Base-by-base conservation (phyloP, 2,888 invertebrate species). In the Lucinisca nassula region DNA sequence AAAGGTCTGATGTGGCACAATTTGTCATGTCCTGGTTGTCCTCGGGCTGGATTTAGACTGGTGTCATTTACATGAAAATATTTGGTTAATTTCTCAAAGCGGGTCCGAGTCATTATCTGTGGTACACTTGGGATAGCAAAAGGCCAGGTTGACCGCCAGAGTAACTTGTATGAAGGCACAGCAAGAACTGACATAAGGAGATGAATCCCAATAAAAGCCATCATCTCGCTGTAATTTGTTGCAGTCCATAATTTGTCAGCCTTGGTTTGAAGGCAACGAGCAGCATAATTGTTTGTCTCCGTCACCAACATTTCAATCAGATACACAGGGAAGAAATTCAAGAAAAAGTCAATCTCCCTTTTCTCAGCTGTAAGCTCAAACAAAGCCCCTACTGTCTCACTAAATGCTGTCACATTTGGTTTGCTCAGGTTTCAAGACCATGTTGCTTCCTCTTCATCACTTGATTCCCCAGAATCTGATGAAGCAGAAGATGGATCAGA, bases 101-200 rank as follows among this genome's bases (percentile, higher is more conserved):
- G 21, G 30, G 76, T 78, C 40, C 72, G 10, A 21, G 77, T 45
- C 83, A 83, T 83, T 1, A 82, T 67, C 17, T 78, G 51, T 21
- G 79, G n/a, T 21, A 84, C 35, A 27, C 72, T 6, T 2, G 85
- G 55, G 17, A 45, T 35, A 74, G 75, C 61, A 32, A 79, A 74
- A 1, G 38, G n/a, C 38, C 55, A 74, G 76, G 82, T 79, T 24
- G 73, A 55, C n/a, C 37, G 40, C 82, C 82, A 85, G 58, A 79
- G 82, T 74, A 72, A 21, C 30, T 77, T 32, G 32, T 40, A 40
- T n/a, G 37, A 55, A 24, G 85, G 85, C 24, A 58, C 77, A 27
- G 55, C 70, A 24, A 77, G 17, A 14, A 82, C 24, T 0, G 82
- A 82, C 74, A 82, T 79, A 12, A 79, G 35, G n/a, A 89, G 84